Conservation (phyloP, 2,113 vertebrate species). For the Ophiodon elongatus region DNA sequence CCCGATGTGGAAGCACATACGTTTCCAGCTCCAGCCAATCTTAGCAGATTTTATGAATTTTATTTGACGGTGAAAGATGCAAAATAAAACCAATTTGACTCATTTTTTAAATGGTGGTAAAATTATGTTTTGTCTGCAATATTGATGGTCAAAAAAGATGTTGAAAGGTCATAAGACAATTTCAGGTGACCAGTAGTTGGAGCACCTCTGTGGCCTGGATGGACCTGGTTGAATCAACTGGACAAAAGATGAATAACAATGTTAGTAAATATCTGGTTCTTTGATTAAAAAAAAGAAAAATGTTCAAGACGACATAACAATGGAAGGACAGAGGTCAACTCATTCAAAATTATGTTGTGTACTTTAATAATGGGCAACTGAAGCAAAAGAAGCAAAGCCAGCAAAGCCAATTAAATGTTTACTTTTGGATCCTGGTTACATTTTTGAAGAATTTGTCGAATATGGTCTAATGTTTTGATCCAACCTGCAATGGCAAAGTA, state of each 20-base stretch:
- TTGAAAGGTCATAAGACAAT: not conserved
- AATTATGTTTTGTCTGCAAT: not conserved
- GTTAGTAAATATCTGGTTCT: no score
- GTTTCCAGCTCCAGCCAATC: not conserved
- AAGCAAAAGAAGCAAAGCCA: no score
- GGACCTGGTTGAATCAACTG: not conserved
- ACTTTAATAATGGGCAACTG: no score
- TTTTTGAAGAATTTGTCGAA: no score
- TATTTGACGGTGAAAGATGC: not conserved
- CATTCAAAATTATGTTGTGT: no score
- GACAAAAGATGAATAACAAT: not conserved
- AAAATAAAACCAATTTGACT: conserved; percentile 4
- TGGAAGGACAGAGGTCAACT: no score
- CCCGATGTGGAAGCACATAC: not conserved
- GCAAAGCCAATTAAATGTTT: no score
- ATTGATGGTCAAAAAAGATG: not conserved
- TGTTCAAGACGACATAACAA: no score
- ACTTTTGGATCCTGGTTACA: no score
- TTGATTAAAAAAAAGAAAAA: no score
- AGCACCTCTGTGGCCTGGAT: not conserved
- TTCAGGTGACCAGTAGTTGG: not conserved
- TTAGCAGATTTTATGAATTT: not conserved
- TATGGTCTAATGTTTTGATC: no score
- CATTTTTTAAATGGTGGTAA: not conserved
- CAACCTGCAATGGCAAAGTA: no score